These are phyloP conservation scores for Cyrtorhinus lividipennis DNA, from an alignment of 1,140 invertebrate species.

Conservation along the genomic window DNA sequence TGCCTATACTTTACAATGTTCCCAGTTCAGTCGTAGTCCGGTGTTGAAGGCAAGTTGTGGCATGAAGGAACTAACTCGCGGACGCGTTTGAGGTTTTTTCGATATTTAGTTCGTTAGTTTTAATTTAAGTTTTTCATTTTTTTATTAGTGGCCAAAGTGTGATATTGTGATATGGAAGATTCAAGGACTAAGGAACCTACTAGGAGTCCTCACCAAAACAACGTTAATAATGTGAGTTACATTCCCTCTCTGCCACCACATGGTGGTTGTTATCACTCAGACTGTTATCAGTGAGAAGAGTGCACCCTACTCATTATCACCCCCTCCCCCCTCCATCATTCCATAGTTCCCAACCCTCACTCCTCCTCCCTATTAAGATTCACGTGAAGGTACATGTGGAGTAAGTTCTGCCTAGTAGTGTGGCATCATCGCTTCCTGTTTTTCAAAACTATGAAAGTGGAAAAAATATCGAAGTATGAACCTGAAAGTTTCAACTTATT, in stretches of 20 bases:
- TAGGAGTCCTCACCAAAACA: neutral
- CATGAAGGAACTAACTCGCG: neutral
- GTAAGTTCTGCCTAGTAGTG: too few relatives aligned
- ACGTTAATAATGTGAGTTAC: neutral
- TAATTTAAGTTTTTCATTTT: too few relatives aligned
- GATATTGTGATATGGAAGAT: conserved; percentile 19
- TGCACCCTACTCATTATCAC: neutral
- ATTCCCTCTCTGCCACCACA: neutral
- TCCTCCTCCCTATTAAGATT: too few relatives aligned
- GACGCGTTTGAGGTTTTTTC: neutral
- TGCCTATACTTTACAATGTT: conserved; percentile 11
- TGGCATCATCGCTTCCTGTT: too few relatives aligned
- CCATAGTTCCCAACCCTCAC: neutral
- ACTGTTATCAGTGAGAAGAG: too few relatives aligned
- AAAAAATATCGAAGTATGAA: too few relatives aligned
- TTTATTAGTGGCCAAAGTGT: too few relatives aligned
- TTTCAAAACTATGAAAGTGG: too few relatives aligned
- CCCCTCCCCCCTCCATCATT: neutral
- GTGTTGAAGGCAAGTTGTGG: neutral
- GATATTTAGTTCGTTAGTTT: too few relatives aligned
- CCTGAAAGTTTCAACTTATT: too few relatives aligned
- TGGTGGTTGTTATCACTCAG: too few relatives aligned
- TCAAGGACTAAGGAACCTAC: neutral
- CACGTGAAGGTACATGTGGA: too few relatives aligned
- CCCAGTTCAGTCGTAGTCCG: neutral